These are phyloP conservation scores for Laothoe populi DNA, from an alignment of 2,888 invertebrate species.

Conservation along the genomic window DNA sequence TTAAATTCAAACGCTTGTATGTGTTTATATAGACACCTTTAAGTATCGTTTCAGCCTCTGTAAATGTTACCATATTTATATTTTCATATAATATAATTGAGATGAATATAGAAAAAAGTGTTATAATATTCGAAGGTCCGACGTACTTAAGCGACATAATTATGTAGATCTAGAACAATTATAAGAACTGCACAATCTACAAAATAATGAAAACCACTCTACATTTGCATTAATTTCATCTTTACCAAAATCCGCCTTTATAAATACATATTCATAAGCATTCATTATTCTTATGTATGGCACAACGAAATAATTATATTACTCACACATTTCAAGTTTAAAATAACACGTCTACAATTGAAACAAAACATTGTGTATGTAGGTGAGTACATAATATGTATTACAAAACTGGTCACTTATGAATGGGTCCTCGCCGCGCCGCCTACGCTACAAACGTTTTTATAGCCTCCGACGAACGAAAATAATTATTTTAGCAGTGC, in stretches of 20 bases:
- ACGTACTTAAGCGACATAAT: neutral
- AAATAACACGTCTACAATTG: slow-evolving; percentile 21
- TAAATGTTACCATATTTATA: slow-evolving; percentile 1
- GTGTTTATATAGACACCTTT: slow-evolving; percentile 15
- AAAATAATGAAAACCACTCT: neutral
- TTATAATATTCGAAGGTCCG: neutral
- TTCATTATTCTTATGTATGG: neutral
- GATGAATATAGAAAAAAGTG: too few relatives aligned
- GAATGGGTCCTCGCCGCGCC: slow-evolving; percentile 55
- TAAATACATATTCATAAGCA: slow-evolving; percentile 11
- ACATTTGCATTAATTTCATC: neutral
- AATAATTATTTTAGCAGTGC: slow-evolving; percentile 77
- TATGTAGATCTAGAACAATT: neutral
- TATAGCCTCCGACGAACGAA: slow-evolving; percentile 52
- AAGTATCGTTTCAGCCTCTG: too few relatives aligned
- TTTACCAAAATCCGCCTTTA: neutral
- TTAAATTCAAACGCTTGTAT: slow-evolving; percentile 23
- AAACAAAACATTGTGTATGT: slow-evolving; percentile 25
- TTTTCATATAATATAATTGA: neutral
- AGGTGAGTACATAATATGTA: slow-evolving; percentile 37
- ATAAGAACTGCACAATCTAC: neutral
- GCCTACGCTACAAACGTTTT: slow-evolving; percentile 53
- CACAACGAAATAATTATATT: slow-evolving; percentile 15
- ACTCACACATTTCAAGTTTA: slow-evolving; percentile 5
- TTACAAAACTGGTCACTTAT: slow-evolving; percentile 57